Conservation (phyloP, 1,140 invertebrate genomes). For the Drosophila willistoni region DNA sequence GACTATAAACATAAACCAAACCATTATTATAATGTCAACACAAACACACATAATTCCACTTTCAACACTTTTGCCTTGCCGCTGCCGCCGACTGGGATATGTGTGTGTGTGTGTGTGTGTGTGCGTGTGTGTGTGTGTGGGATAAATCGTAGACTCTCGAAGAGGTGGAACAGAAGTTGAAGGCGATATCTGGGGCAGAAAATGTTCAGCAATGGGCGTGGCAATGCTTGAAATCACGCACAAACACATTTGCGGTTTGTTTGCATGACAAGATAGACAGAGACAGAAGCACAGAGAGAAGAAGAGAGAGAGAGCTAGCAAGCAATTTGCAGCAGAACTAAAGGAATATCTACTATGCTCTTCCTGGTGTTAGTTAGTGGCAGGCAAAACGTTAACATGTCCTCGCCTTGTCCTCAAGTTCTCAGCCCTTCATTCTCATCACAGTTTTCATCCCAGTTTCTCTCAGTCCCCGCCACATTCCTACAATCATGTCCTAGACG, state of each 20-base stretch:
- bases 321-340: constrained; percentile 15
- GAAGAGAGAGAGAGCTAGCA: not conserved
- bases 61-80: constrained; percentile 61
- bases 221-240: constrained; percentile 55
- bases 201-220: constrained; percentile 31
- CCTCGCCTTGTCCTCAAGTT: constrained; percentile 24
- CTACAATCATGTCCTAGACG: too few species aligned
- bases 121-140: not conserved
- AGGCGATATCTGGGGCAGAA: constrained; percentile 4
- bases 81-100: not conserved
- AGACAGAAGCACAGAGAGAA: not conserved
- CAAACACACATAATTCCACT: constrained; percentile 74
- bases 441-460: not conserved
- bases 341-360: constrained; percentile 12
- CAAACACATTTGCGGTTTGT: constrained; percentile 69
- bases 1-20: constrained; percentile 75
- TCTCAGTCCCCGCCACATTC: not conserved
- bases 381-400: constrained; percentile 43
- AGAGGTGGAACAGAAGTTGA: not conserved
- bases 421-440: not conserved
- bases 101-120: too few species aligned
- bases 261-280: constrained; percentile 37
- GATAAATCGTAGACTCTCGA: not conserved
- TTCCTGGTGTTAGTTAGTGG: constrained; percentile 42
- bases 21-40: constrained; percentile 76